Base-by-base conservation (phyloP, 2,888 invertebrate species). In the Eulithis testata region DNA sequence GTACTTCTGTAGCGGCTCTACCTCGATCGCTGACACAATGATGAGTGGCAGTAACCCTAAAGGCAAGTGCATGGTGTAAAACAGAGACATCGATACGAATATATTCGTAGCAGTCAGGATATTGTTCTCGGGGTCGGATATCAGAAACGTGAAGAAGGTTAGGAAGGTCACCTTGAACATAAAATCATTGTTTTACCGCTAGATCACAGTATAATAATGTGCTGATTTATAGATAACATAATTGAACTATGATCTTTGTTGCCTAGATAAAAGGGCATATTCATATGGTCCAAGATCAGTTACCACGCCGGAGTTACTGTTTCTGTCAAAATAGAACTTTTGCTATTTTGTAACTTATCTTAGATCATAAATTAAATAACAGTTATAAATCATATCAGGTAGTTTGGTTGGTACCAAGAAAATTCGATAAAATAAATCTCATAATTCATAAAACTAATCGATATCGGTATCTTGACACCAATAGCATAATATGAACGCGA, bases 21-120 rank as follows among this genome's bases (percentile, higher is more conserved):
- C 97, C 96, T 97, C 96, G 70, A 96, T 94, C 73, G 94, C 91
- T 80, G 94, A 95, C 74, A 96, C 96, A 81, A 96, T 93, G 88
- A 96, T 91, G 93, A 96, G 93, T 53, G 97, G 97, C 79, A 98
- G 94, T 86, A 97, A 94, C 76, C 96, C 95, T 90, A 98, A 93
- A 66, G 98, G 98, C 90, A 98, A 94, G 84, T 97, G 95, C 86
- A 98, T 95, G 76, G 97, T 95, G 90, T 96, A 97, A 94, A 98
- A 98, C 77, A 98, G 94, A 45, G 97, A 94, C 81, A 98, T 94
- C 73, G 97, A 96, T 61, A 98, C 98, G 91, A 98, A 98, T 68
- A 97, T 96, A 86, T 95, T 96, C 85, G 96, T 94, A 31, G 97
- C 96, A 78, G 96, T 96, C 86, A 98, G 93, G 72, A 96, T 87